Evolutionary conservation across 2,797 vertebrate genomes (phyloP), one percentile per base, ranked within the genome.

Genomic region (Halcyon chelicuti): DNA sequence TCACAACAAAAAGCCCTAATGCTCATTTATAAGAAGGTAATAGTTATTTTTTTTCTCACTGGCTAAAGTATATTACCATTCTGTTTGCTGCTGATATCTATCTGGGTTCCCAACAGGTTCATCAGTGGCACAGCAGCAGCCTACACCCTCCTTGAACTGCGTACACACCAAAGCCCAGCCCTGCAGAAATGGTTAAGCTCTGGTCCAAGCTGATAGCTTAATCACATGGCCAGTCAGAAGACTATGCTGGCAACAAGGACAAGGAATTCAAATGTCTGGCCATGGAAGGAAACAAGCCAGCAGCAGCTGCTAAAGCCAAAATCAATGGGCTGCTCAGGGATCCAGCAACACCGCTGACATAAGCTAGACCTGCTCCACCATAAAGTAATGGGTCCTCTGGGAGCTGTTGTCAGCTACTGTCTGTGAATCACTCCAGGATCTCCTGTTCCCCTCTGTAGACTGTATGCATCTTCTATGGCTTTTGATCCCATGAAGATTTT

Each of bases 231-330:
- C 42, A 68, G 72, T 83, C 90, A 93, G 65, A 81, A 88, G 79
- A 68, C 58, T 47, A 2, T 17, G 79, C 83, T 95, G 86, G 88
- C 93, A 91, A 78, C 79, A 84, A 76, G 28, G 66, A 81, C 0
- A 14, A 95, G 51, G 70, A 95, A 96, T 92, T 94, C 73, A 84
- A 62, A 51, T 44, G 73, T 93, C 88, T 94, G 88, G 73, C 90
- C 70, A 55, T 11, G 42, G 73, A 72, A 93, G 62, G 66, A 94
- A 90, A 55, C 10, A 55, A 97, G 90, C 62, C 86, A 96, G 83
- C 66, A 88, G 86, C 85, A 81, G 62, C 58, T 78, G 79, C 86
- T 72, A 26, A 72, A 61, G 90, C 76, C 90, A 88, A 93, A 92
- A 90, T 54, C 88, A 83, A 14, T 68, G 90, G 73, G 85, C 66